A percentile compares a stretch with the other conserved stretches of the same genome.
Conservation (phyloP, 2,888 invertebrate genomes). For the Lamproptera curius region DNA sequence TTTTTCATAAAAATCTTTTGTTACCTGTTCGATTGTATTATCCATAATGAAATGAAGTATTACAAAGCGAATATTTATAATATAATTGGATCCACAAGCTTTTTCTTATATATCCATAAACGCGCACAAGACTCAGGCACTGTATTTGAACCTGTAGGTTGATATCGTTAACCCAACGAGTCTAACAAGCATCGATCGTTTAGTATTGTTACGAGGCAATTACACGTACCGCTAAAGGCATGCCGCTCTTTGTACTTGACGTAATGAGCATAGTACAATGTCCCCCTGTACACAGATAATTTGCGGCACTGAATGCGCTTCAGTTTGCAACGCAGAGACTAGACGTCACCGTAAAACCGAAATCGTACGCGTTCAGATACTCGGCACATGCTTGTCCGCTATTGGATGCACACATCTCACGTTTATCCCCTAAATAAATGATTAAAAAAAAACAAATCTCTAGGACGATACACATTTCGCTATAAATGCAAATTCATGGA, state of each 20-base stretch:
- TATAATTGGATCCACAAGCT: no score
- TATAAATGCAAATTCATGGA: conserved; percentile 79
- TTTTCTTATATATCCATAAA: no score
- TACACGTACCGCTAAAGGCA: conserved; percentile 52
- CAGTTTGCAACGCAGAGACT: conserved; percentile 57
- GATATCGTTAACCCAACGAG: no score
- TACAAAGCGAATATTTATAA: no score
- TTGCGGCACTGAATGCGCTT: conserved; percentile 44
- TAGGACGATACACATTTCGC: conserved; percentile 75
- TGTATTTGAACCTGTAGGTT: no score
- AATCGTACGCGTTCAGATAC: conserved; percentile 55
- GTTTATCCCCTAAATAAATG: conserved; percentile 69
- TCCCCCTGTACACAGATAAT: conserved; percentile 45
- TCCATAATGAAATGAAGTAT: no score
- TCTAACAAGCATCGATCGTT: conserved; percentile 3
- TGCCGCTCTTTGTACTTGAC: conserved; percentile 71
- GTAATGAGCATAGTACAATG: conserved; percentile 50
- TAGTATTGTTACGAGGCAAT: conserved; percentile 37
- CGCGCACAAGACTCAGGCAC: no score
- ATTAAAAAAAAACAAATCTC: conserved; percentile 67
- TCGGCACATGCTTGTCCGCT: conserved; percentile 58
- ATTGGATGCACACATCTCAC: conserved; percentile 58
- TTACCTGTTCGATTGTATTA: no score
- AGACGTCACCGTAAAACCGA: conserved; percentile 71
- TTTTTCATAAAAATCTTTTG: no score